phyloP scores from a whole-genome alignment of 1,140 invertebrate genomes.

The Saccostrea glomerata region DNA sequence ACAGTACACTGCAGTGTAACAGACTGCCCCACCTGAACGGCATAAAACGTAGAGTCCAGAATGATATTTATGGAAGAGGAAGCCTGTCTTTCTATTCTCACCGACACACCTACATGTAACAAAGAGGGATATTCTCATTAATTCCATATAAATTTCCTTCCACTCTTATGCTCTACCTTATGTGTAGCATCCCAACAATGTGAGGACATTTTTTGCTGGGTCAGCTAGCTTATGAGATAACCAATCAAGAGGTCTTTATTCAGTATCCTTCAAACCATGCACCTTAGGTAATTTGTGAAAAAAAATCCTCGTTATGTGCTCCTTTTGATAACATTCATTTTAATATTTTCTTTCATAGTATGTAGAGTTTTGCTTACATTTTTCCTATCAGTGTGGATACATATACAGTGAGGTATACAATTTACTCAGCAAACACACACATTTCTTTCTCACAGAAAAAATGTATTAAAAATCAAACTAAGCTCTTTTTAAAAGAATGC shows the following conservation, averaged over 20 bases:
- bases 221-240: too few species aligned
- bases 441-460: neutral
- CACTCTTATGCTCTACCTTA: too few species aligned
- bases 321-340: neutral
- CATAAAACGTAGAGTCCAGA: slow-evolving; percentile 26
- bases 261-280: too few species aligned
- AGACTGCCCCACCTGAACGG: slow-evolving; percentile 9
- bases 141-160: too few species aligned
- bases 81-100: neutral
- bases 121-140: slow-evolving; percentile 13
- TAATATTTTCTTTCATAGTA: neutral
- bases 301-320: neutral
- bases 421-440: slow-evolving; percentile 29
- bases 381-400: neutral
- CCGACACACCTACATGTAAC: neutral
- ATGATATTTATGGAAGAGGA: slow-evolving; percentile 8
- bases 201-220: too few species aligned
- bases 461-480: neutral
- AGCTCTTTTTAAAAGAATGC: neutral
- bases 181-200: too few species aligned
- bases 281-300: neutral
- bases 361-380: neutral
- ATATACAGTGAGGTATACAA: neutral
- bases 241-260: too few species aligned
- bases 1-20: slow-evolving; percentile 42